Evolutionary conservation across 2,797 vertebrate genomes (phyloP), one percentile per base, ranked within the genome.

Genomic region (Vireo griseus): DNA sequence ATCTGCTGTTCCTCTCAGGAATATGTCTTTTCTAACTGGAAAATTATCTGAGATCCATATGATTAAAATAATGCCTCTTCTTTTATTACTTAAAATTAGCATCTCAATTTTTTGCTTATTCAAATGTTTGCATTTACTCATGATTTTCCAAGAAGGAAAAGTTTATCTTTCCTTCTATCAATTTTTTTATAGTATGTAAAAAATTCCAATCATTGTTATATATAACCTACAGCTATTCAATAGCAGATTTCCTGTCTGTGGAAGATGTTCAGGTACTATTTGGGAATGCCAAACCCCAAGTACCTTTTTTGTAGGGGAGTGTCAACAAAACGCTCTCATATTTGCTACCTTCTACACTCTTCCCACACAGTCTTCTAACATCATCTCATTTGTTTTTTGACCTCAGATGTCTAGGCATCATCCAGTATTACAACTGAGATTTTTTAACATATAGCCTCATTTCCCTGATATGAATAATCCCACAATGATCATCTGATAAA

Each of bases 141-240:
- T 26, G 2, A 3, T 48, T 74, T 77, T 77, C 80, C 19, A 2
- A 20, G 9, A 16, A 11, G 10, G 19, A 33, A 11, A 42, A 1
- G 1, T 33, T 55, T 22, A 2, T 24, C 1, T 59, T 68, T 47
- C 20, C 5, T 48, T 33, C 5, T 11, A 0, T 16, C 31, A 10
- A 4, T 18, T 42, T 37, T 45, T 61, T 45, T 39, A 5, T 4
- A 7, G 1, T 58, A 2, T 50, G 79, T 21, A 72, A 37, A 19
- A 40, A 50, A 24, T 66, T 62, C 16, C 6, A 0, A 1, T 39
- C 69, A 1, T 0, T 61, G 2, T 19, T 39, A 8, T 18, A 24
- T 29, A 5, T 61, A 22, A n/a, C 26, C 6, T 18, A 8, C 1
- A 10, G 14, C 13, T 26, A 13, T 42, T 20, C 4, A 21, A 6